phyloP scores from a whole-genome alignment of 1,140 invertebrate genomes.

The Bombus waltoni region DNA sequence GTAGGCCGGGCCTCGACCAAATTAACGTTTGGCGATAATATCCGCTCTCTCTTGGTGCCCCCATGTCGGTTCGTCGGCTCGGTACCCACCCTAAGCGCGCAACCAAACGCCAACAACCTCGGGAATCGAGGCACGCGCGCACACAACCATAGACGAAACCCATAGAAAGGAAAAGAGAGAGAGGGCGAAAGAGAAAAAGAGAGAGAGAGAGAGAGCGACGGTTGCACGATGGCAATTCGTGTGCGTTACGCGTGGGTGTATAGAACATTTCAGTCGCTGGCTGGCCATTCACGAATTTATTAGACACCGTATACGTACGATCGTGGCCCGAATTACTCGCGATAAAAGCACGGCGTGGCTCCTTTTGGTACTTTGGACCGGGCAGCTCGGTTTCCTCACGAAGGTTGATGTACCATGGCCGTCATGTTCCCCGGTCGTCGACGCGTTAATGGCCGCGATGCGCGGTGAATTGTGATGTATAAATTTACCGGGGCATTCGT shows the following conservation, averaged over 20 bases:
- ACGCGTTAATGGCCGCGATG: constrained; percentile 52
- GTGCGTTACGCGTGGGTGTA: constrained; percentile 47
- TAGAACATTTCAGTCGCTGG: constrained; percentile 61
- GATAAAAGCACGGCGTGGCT: constrained; percentile 60
- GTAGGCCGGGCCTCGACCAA: constrained; percentile 81
- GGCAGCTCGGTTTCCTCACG: constrained; percentile 43
- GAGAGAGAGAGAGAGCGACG: neutral
- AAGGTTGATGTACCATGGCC: constrained; percentile 49
- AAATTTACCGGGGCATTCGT: constrained; percentile 43
- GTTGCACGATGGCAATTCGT: neutral
- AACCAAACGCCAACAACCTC: constrained; percentile 57
- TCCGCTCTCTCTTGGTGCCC: constrained; percentile 76
- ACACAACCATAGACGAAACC: constrained; percentile 16
- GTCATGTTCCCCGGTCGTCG: constrained; percentile 48
- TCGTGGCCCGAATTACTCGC: constrained; percentile 68
- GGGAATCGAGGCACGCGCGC: constrained; percentile 36
- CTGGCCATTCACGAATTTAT: constrained; percentile 68
- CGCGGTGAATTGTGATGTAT: constrained; percentile 53
- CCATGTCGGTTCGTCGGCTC: constrained; percentile 47
- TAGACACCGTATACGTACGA: constrained; percentile 62
- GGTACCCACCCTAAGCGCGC: constrained; percentile 62
- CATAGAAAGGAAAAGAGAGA: neutral
- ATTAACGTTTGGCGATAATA: constrained; percentile 83
- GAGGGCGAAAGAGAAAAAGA: neutral
- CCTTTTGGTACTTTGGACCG: constrained; percentile 42